Conservation (phyloP, 1,140 invertebrate species). For the Mylabris phalerata region DNA sequence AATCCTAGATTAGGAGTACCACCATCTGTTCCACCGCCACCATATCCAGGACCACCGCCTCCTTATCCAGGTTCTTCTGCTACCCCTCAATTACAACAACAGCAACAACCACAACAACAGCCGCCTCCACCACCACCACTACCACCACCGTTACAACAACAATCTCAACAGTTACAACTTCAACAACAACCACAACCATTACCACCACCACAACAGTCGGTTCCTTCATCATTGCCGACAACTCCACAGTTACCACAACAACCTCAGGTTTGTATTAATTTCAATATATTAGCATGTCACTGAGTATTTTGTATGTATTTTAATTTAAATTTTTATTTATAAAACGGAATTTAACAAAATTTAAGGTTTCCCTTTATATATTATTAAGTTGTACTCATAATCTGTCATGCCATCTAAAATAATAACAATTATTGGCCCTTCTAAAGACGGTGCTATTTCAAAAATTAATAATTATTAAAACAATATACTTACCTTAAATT, state of each 20-base stretch:
- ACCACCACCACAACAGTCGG: neutral
- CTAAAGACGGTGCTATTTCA: no score
- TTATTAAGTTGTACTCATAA: no score
- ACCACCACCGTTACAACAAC: no score
- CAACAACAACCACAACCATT: conserved; percentile 18
- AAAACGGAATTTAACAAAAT: no score
- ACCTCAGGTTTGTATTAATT: neutral
- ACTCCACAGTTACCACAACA: neutral
- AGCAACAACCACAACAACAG: neutral
- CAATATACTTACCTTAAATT: no score
- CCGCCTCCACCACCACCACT: no score
- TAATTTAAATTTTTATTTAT: no score
- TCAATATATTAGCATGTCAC: neutral
- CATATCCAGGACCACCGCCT: conserved; percentile 55
- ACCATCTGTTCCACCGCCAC: conserved; percentile 54
- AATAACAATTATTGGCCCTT: no score
- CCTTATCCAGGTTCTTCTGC: conserved; percentile 56
- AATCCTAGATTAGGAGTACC: conserved; percentile 30
- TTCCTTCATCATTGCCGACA: conserved; percentile 9
- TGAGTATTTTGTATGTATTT: no score
- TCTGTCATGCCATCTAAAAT: no score
- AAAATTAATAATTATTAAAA: no score
- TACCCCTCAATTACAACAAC: conserved; percentile 26
- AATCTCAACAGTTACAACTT: neutral
- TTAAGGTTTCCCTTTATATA: no score